Percentiles rank a stretch among this genome's conserved stretches.
These are phyloP conservation scores for Bovichtus diacanthus DNA, from an alignment of 2,797 vertebrate genomes.

Conservation along the genomic window DNA sequence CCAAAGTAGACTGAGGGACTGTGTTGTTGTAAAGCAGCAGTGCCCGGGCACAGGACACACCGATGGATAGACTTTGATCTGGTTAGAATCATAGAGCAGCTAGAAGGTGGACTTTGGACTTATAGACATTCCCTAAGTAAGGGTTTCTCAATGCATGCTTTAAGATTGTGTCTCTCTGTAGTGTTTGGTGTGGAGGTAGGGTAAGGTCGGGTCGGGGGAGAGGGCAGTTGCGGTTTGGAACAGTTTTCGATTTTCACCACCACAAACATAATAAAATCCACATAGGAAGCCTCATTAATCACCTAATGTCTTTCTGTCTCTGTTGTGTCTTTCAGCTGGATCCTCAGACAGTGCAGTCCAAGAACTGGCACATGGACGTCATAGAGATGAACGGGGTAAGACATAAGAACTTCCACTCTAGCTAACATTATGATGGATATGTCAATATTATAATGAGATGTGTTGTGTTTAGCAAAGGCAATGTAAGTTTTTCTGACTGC, in stretches of 20 bases:
- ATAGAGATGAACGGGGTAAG: conserved; percentile 99
- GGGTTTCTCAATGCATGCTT: not conserved
- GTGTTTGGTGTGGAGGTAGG: fast-evolving
- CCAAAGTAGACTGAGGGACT: conserved; percentile 17
- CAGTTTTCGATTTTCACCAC: too few relatives aligned
- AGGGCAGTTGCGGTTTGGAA: too few relatives aligned
- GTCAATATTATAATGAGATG: not conserved
- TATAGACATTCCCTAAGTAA: not conserved
- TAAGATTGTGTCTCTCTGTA: not conserved
- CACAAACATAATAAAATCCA: too few relatives aligned
- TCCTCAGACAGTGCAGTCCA: conserved; percentile 94
- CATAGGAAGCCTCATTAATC: conserved; percentile 32
- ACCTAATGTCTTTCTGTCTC: conserved; percentile 27
- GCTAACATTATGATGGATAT: not conserved
- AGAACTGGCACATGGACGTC: conserved; percentile 98
- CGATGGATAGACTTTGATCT: not conserved
- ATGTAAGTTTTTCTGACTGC: not conserved
- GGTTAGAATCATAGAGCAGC: conserved; percentile 12
- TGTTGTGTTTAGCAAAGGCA: conserved; percentile 7
- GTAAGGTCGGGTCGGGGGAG: too few relatives aligned
- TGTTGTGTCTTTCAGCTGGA: conserved; percentile 90
- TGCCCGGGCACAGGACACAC: not conserved
- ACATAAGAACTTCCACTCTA: not conserved
- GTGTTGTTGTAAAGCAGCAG: conserved; percentile 16
- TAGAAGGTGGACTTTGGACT: conserved; percentile 24